These are phyloP conservation scores for Macrotus californicus DNA, from an alignment of 2,113 vertebrate genomes.

Conservation along the genomic window DNA sequence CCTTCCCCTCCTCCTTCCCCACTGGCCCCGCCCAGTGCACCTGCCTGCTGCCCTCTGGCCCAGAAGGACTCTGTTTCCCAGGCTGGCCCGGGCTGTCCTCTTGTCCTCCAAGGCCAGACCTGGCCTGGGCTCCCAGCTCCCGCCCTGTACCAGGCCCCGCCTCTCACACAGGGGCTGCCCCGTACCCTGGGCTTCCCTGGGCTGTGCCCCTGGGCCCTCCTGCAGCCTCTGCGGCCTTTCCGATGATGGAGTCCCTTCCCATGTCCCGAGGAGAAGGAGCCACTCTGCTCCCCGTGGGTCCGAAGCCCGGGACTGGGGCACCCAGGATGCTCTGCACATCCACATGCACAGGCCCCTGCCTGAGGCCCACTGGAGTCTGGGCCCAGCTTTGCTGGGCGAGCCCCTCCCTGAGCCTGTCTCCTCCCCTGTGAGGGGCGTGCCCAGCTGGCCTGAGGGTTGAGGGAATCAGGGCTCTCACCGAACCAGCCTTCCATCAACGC, in stretches of 20 bases:
- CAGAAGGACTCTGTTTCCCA: not conserved
- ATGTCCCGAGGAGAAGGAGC: not conserved
- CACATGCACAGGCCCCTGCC: fast-evolving
- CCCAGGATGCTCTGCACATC: fast-evolving
- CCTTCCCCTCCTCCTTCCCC: not conserved
- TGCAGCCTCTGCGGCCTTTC: not conserved
- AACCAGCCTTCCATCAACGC: fast-evolving
- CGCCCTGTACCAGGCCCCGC: too few relatives aligned
- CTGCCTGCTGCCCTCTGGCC: fast-evolving
- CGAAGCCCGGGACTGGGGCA: not conserved
- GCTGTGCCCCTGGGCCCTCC: fast-evolving
- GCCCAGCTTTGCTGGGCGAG: fast-evolving
- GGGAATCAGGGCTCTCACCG: fast-evolving
- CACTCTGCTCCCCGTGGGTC: fast-evolving
- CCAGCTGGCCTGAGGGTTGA: fast-evolving
- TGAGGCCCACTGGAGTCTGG: not conserved
- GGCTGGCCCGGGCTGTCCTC: too few relatives aligned
- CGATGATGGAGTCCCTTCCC: fast-evolving
- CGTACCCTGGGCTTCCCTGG: not conserved
- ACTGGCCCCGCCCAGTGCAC: fast-evolving
- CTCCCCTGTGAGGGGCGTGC: fast-evolving
- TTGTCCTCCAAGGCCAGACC: not conserved
- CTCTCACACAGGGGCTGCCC: not conserved
- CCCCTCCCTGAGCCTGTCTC: fast-evolving
- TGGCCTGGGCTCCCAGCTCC: not conserved